phyloP scores from a whole-genome alignment of 2,888 invertebrate genomes.

The Macrophya annulata region DNA sequence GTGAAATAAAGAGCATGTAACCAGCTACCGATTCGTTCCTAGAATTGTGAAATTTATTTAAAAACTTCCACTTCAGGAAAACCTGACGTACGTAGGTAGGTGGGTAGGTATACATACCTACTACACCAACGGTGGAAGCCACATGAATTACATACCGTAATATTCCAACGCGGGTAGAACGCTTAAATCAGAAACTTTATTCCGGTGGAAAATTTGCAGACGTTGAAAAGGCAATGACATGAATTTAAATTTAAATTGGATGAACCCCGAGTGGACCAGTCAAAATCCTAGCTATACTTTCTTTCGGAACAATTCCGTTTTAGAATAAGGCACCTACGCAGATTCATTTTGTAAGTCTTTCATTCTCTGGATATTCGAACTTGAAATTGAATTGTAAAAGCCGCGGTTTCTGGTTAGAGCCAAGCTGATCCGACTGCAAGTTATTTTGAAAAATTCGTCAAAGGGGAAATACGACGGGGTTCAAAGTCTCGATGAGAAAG shows the following conservation, averaged over 20 bases:
- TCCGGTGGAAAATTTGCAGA: slow-evolving; percentile 43
- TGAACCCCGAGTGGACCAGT: slow-evolving; percentile 40
- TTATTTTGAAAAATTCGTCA: slow-evolving; percentile 18
- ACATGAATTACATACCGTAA: slow-evolving; percentile 45
- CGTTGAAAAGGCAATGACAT: slow-evolving; percentile 50
- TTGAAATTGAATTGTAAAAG: slow-evolving; percentile 26
- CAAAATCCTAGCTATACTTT: slow-evolving; percentile 37
- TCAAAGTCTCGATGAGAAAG: slow-evolving; percentile 17
- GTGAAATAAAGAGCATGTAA: slow-evolving; percentile 30
- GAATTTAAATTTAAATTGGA: slow-evolving; percentile 52
- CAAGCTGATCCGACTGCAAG: not conserved
- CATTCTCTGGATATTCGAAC: slow-evolving; percentile 6
- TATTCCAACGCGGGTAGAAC: slow-evolving; percentile 43
- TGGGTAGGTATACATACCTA: not conserved
- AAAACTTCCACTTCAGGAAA: slow-evolving; percentile 48
- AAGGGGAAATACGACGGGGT: slow-evolving; percentile 1
- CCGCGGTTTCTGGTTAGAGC: not conserved
- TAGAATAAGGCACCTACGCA: slow-evolving; percentile 3
- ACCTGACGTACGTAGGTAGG: slow-evolving; percentile 22
- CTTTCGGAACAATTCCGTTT: not conserved
- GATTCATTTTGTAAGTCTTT: slow-evolving; percentile 5
- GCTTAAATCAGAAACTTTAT: slow-evolving; percentile 49
- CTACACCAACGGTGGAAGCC: slow-evolving; percentile 24
- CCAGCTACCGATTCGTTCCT: slow-evolving; percentile 29
- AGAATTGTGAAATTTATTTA: slow-evolving; percentile 42